A percentile compares a stretch with the other conserved stretches of the same genome.
These are phyloP conservation scores for Bombus sylvicola DNA, from an alignment of 1,140 invertebrate species.

Conservation along the genomic window DNA sequence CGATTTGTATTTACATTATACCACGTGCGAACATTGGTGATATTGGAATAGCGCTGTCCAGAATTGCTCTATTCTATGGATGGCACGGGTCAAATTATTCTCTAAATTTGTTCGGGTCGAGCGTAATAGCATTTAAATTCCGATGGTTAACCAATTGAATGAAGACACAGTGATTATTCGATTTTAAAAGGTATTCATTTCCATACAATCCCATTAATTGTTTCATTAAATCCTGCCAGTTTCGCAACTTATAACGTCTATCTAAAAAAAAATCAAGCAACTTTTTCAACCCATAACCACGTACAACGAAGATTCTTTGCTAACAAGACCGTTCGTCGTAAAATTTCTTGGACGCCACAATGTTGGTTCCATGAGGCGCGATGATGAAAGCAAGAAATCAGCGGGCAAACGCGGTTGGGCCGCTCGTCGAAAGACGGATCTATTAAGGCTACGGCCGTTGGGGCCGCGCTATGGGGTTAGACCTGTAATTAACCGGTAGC, in stretches of 20 bases:
- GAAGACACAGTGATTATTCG: not conserved
- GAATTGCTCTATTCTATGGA: not conserved
- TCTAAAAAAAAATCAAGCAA: no score
- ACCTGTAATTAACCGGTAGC: slow-evolving; percentile 83
- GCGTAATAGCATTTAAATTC: not conserved
- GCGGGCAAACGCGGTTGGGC: slow-evolving; percentile 31
- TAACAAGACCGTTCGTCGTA: slow-evolving; percentile 4
- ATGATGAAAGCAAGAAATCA: slow-evolving; percentile 44
- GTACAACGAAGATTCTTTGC: not conserved
- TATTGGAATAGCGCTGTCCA: not conserved
- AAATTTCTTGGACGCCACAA: not conserved
- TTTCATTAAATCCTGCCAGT: not conserved
- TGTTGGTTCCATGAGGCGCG: not conserved
- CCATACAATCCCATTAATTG: not conserved
- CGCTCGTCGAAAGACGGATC: slow-evolving; percentile 76
- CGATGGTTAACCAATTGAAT: no score
- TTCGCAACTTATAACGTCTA: not conserved
- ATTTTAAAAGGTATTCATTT: not conserved
- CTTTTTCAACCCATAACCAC: not conserved
- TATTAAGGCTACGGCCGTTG: slow-evolving; percentile 74
- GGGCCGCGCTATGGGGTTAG: slow-evolving; percentile 70
- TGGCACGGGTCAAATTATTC: not conserved
- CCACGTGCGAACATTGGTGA: not conserved
- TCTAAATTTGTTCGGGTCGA: not conserved
- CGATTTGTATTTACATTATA: slow-evolving; percentile 29